Evolutionary conservation across 2,113 vertebrate genomes (phyloP).

Genomic region (Hippolais icterina): DNA sequence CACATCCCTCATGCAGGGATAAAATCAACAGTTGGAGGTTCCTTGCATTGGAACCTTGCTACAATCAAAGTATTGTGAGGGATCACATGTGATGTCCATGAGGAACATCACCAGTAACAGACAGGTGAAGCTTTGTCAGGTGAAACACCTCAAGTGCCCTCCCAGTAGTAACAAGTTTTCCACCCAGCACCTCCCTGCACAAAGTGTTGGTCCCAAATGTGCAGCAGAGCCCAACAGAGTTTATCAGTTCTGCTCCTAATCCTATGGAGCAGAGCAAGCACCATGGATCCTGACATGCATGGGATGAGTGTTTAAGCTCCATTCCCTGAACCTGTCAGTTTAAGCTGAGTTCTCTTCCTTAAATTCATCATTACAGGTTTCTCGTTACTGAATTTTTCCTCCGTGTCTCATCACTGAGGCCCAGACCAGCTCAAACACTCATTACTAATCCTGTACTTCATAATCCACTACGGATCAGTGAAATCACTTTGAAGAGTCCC

Average conservation of each 20-base stretch:
- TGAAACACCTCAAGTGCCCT: neutral
- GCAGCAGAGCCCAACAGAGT: neutral
- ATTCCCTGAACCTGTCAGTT: neutral
- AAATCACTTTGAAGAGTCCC: neutral
- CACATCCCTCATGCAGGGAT: accelerated
- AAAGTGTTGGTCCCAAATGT: neutral
- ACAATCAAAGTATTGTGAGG: neutral
- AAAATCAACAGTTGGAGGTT: accelerated
- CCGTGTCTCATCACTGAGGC: neutral
- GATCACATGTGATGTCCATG: accelerated
- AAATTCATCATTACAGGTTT: neutral
- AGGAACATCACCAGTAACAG: neutral
- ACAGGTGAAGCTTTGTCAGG: neutral
- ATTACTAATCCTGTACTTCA: neutral
- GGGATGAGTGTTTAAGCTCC: neutral
- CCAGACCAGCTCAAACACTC: neutral
- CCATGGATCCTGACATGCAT: neutral
- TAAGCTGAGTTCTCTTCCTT: neutral
- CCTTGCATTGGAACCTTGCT: neutral
- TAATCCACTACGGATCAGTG: conserved; percentile 26
- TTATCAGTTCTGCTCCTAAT: neutral
- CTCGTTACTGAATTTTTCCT: neutral
- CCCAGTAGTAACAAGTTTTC: neutral
- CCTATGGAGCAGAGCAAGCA: neutral
- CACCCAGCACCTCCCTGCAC: neutral